Percentiles rank a stretch among this genome's conserved stretches.
phyloP scores from a whole-genome alignment of 2,113 vertebrate genomes.

The Tricholaema leucomelas region DNA sequence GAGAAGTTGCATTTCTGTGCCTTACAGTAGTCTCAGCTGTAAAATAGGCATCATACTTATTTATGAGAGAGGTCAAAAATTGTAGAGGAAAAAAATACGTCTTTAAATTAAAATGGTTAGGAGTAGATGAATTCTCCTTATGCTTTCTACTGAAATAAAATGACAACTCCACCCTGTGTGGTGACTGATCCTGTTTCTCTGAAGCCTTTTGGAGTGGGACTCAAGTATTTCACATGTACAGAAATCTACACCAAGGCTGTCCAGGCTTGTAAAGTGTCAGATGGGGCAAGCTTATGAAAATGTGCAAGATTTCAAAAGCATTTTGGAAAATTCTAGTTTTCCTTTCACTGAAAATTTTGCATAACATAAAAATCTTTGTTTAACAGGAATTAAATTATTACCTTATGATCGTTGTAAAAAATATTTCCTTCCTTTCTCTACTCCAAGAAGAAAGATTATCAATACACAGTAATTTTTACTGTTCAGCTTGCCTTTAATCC shows the following conservation, averaged over 20 bases:
- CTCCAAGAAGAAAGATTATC: neutral
- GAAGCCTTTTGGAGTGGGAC: slow-evolving; percentile 23
- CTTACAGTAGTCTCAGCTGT: neutral
- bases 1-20: neutral
- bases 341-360: slow-evolving; percentile 1
- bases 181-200: slow-evolving; percentile 13
- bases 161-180: slow-evolving; percentile 10
- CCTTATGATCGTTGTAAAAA: neutral
- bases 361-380: slow-evolving; percentile 15
- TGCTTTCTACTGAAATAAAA: neutral
- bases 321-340: slow-evolving; percentile 22
- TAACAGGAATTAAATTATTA: slow-evolving; percentile 14
- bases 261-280: slow-evolving; percentile 30
- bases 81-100: neutral
- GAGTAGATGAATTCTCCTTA: neutral
- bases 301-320: slow-evolving; percentile 29
- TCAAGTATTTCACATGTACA: slow-evolving; percentile 22
- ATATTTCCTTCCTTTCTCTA: neutral
- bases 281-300: slow-evolving; percentile 4
- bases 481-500: neutral
- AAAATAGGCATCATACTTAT: neutral
- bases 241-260: slow-evolving; percentile 17
- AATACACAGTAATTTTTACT: neutral
- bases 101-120: neutral
- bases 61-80: neutral